These are phyloP conservation scores for Drosophila oshimai DNA, from an alignment of 1,140 invertebrate species.

Conservation along the genomic window DNA sequence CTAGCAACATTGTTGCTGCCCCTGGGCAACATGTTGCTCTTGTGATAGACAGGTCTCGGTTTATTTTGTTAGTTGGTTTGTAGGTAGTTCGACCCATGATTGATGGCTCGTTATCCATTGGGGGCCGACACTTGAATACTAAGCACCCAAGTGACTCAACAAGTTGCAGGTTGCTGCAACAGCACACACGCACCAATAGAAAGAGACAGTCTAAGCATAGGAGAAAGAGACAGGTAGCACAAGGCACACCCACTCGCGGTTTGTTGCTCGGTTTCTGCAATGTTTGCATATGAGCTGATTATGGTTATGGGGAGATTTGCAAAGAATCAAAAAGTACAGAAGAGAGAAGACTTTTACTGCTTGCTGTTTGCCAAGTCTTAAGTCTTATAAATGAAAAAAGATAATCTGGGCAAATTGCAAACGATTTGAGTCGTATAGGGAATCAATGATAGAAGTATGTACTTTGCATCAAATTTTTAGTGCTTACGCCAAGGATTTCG, in stretches of 20 bases:
- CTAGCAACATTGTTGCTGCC: conserved; percentile 42
- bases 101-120: conserved; percentile 55
- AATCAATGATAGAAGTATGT: conserved; percentile 12
- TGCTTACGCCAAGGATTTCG: background rate
- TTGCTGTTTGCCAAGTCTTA: background rate
- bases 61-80: conserved; percentile 12
- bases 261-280: conserved; percentile 13
- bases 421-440: conserved; percentile 4
- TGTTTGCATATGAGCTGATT: conserved; percentile 37
- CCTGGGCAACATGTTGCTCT: conserved; percentile 31
- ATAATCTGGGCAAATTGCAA: background rate
- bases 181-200: conserved; percentile 4
- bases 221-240: background rate
- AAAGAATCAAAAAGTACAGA: background rate
- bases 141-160: conserved; percentile 67
- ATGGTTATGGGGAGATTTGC: conserved; percentile 11
- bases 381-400: background rate
- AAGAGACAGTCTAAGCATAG: background rate
- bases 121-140: conserved; percentile 62
- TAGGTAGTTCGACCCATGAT: conserved; percentile 30
- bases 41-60: background rate
- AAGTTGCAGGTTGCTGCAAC: conserved; percentile 54
- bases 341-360: background rate
- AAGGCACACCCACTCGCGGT: conserved; percentile 35
- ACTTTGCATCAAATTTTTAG: background rate